A percentile compares a stretch with the other conserved stretches of the same genome.
These are phyloP conservation scores for Temnothorax rugatulus DNA, from an alignment of 2,888 invertebrate genomes.

Conservation along the genomic window DNA sequence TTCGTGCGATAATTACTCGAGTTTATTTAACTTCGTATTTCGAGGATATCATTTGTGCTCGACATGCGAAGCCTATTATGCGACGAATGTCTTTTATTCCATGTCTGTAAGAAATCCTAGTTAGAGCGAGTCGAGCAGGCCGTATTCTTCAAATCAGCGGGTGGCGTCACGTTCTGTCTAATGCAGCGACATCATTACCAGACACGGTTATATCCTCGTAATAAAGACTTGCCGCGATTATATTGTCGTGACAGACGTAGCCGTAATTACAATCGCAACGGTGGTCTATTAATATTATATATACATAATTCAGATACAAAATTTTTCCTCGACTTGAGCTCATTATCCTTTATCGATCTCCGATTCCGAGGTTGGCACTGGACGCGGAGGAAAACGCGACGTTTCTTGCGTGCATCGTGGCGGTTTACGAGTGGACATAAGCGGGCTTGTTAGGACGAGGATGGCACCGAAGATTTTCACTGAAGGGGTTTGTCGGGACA, in stretches of 20 bases:
- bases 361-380: background rate
- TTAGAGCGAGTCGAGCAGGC: conserved; percentile 53
- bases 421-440: conserved; percentile 71
- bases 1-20: conserved; percentile 60
- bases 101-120: conserved; percentile 59
- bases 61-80: conserved; percentile 53
- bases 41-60: conserved; percentile 39
- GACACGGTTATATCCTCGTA: conserved; percentile 34
- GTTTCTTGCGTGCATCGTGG: conserved; percentile 50
- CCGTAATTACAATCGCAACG: background rate
- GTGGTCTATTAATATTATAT: background rate
- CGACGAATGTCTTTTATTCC: conserved; percentile 58
- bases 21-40: conserved; percentile 58
- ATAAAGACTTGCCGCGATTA: conserved; percentile 6
- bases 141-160: conserved; percentile 46
- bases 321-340: background rate
- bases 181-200: conserved; percentile 59
- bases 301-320: background rate
- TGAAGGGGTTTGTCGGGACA: conserved; percentile 67
- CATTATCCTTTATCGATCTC: conserved; percentile 16
- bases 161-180: conserved; percentile 62
- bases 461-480: conserved; percentile 71
- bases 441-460: conserved; percentile 76
- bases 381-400: conserved; percentile 51
- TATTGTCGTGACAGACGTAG: background rate